phyloP scores from a whole-genome alignment of 1,140 invertebrate species.

The Ephestia elutella region DNA sequence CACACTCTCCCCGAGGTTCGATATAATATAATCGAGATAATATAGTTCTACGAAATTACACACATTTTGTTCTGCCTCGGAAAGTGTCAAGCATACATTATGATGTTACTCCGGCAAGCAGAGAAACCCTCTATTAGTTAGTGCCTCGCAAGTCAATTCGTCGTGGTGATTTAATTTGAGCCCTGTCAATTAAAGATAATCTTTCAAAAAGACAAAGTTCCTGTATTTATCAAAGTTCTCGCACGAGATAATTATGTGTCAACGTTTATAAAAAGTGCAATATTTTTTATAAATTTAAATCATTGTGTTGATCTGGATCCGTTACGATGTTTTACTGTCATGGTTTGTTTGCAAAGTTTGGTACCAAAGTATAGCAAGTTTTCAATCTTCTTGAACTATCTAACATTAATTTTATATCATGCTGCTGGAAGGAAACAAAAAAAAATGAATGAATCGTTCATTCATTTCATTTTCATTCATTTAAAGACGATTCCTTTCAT shows the following conservation, averaged over 20 bases:
- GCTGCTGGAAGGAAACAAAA: too few species aligned
- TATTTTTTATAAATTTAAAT: conserved; percentile 3
- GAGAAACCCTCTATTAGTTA: conserved; percentile 37
- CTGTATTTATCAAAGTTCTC: conserved; percentile 27
- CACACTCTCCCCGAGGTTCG: too few species aligned
- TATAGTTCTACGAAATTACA: too few species aligned
- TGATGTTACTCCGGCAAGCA: not conserved
- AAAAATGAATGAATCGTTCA: too few species aligned
- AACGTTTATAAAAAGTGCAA: not conserved
- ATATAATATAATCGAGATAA: too few species aligned
- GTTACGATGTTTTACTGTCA: conserved; percentile 6
- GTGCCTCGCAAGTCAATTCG: conserved; percentile 62
- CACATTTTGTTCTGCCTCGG: too few species aligned
- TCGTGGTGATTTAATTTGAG: conserved; percentile 58
- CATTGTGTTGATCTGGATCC: not conserved
- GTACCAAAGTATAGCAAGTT: too few species aligned
- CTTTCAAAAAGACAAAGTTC: conserved; percentile 40
- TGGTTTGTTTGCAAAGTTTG: not conserved
- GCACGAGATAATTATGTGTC: conserved; percentile 11
- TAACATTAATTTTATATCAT: too few species aligned
- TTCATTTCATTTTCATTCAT: too few species aligned
- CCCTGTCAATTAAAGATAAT: conserved; percentile 61
- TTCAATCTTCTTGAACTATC: too few species aligned
- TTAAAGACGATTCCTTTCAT: too few species aligned
- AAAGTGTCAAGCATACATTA: too few species aligned